A percentile compares a stretch with the other conserved stretches of the same genome.
These are phyloP conservation scores for Sebastes cheni DNA, from an alignment of 2,797 vertebrate species.

Conservation along the genomic window DNA sequence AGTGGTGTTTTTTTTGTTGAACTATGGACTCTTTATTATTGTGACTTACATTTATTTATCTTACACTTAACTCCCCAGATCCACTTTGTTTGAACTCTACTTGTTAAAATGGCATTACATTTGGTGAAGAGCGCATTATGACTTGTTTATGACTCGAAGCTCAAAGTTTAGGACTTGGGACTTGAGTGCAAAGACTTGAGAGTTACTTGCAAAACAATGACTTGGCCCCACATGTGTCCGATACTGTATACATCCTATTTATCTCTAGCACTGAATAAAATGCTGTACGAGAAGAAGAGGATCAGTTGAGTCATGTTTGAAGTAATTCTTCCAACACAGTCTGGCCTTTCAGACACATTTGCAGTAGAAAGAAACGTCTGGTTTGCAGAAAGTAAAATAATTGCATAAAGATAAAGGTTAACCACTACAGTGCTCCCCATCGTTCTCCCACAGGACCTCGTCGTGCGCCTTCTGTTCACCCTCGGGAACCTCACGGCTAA, in stretches of 20 bases:
- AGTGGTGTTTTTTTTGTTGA: no score
- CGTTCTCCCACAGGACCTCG: conserved; percentile 85
- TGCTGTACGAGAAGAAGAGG: neutral
- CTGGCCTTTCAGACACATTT: neutral
- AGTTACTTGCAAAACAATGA: no score
- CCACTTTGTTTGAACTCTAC: no score
- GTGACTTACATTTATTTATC: no score
- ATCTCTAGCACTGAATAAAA: neutral
- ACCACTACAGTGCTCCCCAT: neutral
- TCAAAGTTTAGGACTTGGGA: no score
- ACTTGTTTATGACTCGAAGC: no score
- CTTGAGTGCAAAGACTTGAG: no score
- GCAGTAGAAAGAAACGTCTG: neutral
- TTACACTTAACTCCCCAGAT: no score
- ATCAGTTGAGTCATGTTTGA: neutral
- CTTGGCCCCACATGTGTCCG: no score
- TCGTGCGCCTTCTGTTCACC: conserved; percentile 90
- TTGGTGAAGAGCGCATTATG: no score
- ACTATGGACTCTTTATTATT: no score
- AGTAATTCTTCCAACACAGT: neutral
- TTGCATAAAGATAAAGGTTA: neutral
- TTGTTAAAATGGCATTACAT: no score
- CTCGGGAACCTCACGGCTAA: conserved; percentile 93
- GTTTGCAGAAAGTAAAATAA: neutral
- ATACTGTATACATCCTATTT: neutral